phyloP scores from a whole-genome alignment of 1,140 invertebrate genomes.

The Drosophila kepulauana region DNA sequence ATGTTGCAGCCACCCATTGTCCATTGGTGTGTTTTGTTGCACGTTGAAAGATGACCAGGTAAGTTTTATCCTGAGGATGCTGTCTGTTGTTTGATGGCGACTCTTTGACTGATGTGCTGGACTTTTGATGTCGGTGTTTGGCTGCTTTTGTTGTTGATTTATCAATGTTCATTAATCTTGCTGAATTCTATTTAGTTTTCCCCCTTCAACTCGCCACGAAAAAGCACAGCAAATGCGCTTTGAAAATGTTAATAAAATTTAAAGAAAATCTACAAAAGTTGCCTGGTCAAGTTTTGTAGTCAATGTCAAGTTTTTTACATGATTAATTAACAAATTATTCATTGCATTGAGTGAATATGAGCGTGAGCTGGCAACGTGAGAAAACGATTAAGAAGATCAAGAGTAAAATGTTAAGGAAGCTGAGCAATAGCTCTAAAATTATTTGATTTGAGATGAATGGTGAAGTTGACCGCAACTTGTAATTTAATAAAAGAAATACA shows the following conservation, averaged over 20 bases:
- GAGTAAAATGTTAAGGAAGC: background rate
- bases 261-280: constrained; percentile 45
- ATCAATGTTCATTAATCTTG: constrained; percentile 78
- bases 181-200: constrained; percentile 58
- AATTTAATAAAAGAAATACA: background rate
- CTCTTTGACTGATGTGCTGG: constrained; percentile 40
- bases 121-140: constrained; percentile 60
- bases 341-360: constrained; percentile 37
- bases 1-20: constrained; percentile 65
- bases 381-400: constrained; percentile 32
- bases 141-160: constrained; percentile 66
- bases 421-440: background rate
- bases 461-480: background rate
- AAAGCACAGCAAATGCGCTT: constrained; percentile 59
- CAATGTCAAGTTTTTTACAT: constrained; percentile 52
- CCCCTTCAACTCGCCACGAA: constrained; percentile 11
- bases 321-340: constrained; percentile 81
- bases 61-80: constrained; percentile 64
- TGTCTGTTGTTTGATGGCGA: constrained; percentile 51
- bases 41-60: constrained; percentile 68
- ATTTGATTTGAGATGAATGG: background rate
- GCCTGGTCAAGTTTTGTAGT: constrained; percentile 41
- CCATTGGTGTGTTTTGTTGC: constrained; percentile 53
- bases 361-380: constrained; percentile 54
- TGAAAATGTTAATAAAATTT: constrained; percentile 57